These are phyloP conservation scores for Andrena hattorfiana DNA, from an alignment of 2,888 invertebrate species.

Conservation along the genomic window DNA sequence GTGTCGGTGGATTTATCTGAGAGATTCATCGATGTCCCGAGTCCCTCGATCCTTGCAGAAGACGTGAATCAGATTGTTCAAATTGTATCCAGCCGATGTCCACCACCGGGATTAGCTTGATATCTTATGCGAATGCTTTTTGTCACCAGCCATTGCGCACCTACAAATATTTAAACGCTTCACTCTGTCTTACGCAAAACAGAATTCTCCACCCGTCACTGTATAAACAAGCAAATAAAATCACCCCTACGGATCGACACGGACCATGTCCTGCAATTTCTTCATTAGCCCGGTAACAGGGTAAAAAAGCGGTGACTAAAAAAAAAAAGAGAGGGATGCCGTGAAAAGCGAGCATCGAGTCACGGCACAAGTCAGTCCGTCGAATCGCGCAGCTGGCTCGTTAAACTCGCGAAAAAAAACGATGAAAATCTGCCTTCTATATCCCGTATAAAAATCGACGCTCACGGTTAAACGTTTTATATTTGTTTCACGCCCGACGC, in stretches of 20 bases:
- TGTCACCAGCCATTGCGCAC: neutral
- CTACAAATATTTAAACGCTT: neutral
- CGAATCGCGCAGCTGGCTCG: constrained; percentile 53
- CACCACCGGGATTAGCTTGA: neutral
- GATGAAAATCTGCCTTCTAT: constrained; percentile 55
- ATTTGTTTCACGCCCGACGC: constrained; percentile 61
- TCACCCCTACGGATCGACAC: neutral
- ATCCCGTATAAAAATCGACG: constrained; percentile 61
- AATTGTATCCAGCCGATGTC: too few species aligned
- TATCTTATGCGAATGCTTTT: neutral
- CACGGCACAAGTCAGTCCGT: constrained; percentile 41
- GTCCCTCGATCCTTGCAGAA: constrained; percentile 23
- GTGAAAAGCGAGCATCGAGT: constrained; percentile 39
- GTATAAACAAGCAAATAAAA: neutral
- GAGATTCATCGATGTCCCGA: constrained; percentile 49
- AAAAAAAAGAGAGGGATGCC: neutral
- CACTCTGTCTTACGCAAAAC: too few species aligned
- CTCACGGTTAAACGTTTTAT: constrained; percentile 62
- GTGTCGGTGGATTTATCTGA: constrained; percentile 47
- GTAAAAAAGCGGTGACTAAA: neutral
- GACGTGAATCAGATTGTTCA: too few species aligned
- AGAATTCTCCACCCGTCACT: neutral
- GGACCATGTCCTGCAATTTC: neutral
- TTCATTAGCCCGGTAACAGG: neutral
- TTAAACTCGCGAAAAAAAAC: constrained; percentile 49